Conservation (phyloP, 2,888 invertebrate genomes). For the Chrysotoxum bicinctum region DNA sequence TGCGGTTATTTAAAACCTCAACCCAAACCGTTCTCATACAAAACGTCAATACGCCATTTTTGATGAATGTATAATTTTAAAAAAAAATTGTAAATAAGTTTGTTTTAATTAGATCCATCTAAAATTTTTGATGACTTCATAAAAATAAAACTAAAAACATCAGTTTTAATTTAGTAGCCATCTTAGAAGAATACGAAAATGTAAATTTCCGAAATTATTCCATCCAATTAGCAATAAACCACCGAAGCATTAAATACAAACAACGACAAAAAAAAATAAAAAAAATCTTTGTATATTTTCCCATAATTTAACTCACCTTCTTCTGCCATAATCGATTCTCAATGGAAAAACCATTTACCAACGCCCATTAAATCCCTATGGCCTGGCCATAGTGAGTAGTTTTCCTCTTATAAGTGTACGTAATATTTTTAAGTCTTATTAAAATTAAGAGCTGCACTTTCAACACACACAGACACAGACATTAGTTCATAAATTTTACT, state of each 20-base stretch:
- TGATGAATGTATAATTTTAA: too few relatives aligned
- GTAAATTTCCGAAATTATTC: background rate
- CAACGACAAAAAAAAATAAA: background rate
- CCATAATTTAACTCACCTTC: conserved; percentile 43
- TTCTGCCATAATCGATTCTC: conserved; percentile 51
- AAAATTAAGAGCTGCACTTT: conserved; percentile 62
- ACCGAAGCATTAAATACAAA: background rate
- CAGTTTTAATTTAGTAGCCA: too few relatives aligned
- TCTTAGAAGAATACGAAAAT: too few relatives aligned
- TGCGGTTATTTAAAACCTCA: too few relatives aligned
- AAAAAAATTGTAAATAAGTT: too few relatives aligned
- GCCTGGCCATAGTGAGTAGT: background rate
- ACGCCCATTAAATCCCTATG: conserved; percentile 6
- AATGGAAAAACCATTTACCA: conserved; percentile 21
- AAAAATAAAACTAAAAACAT: too few relatives aligned
- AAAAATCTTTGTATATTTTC: conserved; percentile 31
- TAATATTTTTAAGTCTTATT: conserved; percentile 50
- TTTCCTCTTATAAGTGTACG: background rate
- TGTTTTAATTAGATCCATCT: too few relatives aligned
- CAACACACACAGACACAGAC: conserved; percentile 14
- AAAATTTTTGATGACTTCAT: too few relatives aligned
- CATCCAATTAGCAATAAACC: conserved; percentile 64
- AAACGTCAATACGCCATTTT: too few relatives aligned
- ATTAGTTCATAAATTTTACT: conserved; percentile 62
- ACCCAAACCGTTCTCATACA: too few relatives aligned